Conservation (phyloP, 2,113 vertebrate species). For the Chlorodrepanis virens region DNA sequence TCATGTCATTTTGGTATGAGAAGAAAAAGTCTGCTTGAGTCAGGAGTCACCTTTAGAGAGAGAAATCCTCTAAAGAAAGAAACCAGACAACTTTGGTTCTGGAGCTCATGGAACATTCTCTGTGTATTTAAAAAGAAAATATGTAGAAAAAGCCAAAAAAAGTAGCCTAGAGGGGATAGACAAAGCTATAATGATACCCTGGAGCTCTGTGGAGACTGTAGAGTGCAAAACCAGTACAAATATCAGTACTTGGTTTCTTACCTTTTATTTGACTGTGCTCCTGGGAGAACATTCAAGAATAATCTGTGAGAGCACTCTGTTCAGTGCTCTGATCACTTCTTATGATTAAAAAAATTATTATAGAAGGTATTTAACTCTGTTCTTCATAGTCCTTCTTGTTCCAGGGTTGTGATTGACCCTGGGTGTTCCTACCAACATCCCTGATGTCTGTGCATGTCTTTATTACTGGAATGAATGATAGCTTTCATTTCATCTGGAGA, state of each 20-base stretch:
- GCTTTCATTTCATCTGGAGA: background rate
- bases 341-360: background rate
- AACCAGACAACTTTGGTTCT: background rate
- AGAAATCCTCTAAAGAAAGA: background rate
- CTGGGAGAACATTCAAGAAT: background rate
- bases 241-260: background rate
- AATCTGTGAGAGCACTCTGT: background rate
- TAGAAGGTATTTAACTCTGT: background rate
- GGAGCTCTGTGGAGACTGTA: background rate
- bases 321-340: background rate
- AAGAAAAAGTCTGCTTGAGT: background rate
- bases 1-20: rapidly evolving
- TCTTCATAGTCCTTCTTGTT: background rate
- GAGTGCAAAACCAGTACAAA: background rate
- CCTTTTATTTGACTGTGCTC: background rate
- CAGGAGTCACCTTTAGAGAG: background rate
- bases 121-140: background rate
- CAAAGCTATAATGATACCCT: background rate
- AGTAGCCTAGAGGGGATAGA: background rate
- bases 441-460: background rate
- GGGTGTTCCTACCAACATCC: background rate
- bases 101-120: background rate
- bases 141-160: background rate
- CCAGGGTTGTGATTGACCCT: background rate
- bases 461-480: background rate